Evolutionary conservation across 2,797 vertebrate species (phyloP).

Genomic region (Cygnus olor): DNA sequence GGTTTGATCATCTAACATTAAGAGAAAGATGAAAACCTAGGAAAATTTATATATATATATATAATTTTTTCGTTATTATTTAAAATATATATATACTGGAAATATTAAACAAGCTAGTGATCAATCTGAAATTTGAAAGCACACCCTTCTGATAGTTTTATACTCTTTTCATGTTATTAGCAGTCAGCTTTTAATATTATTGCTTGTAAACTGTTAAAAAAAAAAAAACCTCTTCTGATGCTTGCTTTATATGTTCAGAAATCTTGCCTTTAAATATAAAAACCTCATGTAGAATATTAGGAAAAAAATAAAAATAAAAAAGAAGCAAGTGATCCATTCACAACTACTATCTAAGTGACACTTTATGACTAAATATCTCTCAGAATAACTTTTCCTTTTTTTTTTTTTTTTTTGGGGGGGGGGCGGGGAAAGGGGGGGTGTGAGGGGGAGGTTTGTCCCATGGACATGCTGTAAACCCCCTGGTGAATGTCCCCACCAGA

Average conservation of each 20-base stretch:
- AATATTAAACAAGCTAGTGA: not conserved
- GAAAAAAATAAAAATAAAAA: rapidly evolving
- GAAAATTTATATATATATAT: not conserved
- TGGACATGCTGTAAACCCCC: rapidly evolving
- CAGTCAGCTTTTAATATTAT: not conserved
- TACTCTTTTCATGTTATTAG: not conserved
- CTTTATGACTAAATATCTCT: not conserved
- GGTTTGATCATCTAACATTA: not conserved
- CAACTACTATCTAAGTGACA: rapidly evolving
- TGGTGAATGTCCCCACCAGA: not conserved
- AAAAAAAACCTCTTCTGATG: not conserved
- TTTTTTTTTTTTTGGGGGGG: not conserved
- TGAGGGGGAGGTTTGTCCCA: not conserved
- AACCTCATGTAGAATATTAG: not conserved
- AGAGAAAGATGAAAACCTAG: not conserved
- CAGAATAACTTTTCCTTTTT: not conserved
- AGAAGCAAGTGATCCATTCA: not conserved
- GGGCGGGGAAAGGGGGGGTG: not conserved
- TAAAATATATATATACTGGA: not conserved
- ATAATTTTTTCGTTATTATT: not conserved
- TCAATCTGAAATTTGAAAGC: not conserved
- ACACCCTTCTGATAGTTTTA: not conserved
- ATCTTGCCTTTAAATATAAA: not conserved
- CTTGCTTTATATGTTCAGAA: not conserved
- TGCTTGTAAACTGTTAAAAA: not conserved